Evolutionary conservation across 2,797 vertebrate genomes (phyloP), one percentile per base, ranked within the genome.

Genomic region (Odontamblyopus rebecca): DNA sequence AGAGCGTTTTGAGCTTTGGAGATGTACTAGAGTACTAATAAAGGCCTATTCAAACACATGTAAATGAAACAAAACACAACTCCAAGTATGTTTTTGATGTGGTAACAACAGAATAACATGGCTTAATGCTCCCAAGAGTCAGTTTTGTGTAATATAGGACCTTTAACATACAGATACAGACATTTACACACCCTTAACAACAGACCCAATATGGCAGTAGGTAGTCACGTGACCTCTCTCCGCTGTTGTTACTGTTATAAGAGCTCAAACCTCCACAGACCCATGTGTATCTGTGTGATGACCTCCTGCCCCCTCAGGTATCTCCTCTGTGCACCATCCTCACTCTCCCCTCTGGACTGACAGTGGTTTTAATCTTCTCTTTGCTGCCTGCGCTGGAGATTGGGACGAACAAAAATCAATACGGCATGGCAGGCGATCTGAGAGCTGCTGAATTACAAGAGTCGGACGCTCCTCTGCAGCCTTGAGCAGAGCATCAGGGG

Each of bases 341-440:
- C 96, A 96, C 96, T 96, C 96, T 97, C 96, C 96, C 95, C 95
- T 95, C 96, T 94, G 95, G 94, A 96, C 96, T 98, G 96, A 98
- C 96, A 97, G 95, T 97, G 96, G 96, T 97, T 98, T 98, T 98
- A 98, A 98, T 98, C 97, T 98, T 96, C 97, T 95, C 95, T 95
- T 95, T 93, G 95, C 95, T 95, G 95, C 95, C 95, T 95, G 95
- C 95, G 94, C 93, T 96, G 95, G 93, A 97, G 96, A 97, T 98
- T 97, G 96, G 96, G 94, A 95, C 95, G 95, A 96, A 95, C 95
- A 96, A 97, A 98, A 98, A 98, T 98, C 97, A 97, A 98, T 98
- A 97, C 89, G 0, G 68, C 94, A 93, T 98, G 96, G 96, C 97
- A 98, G 96, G 94, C 94, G 95, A 97, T 98, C 95, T 96, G 95